Percentiles rank a stretch among this genome's conserved stretches.
Conservation (phyloP, 37 sponge, comb jelly and placozoan species). For the Haliclona indistincta region DNA sequence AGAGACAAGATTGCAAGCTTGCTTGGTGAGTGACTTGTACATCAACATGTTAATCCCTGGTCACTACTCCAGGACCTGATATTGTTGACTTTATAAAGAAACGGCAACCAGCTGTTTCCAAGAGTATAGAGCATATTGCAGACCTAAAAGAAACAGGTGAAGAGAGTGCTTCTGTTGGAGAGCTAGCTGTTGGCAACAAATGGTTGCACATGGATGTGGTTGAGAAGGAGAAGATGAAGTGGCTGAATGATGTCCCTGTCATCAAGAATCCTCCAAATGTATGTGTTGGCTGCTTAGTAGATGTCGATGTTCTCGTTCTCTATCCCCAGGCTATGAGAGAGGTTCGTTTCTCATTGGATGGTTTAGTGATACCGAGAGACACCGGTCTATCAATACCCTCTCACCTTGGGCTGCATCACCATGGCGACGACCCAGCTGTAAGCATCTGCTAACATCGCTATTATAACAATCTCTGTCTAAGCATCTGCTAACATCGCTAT, state of each 20-base stretch:
- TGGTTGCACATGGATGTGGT: constrained; percentile 86
- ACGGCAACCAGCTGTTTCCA: constrained; percentile 40
- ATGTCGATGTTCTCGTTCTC: not conserved
- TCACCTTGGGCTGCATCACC: constrained; percentile 84
- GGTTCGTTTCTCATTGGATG: constrained; percentile 75
- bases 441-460: not conserved
- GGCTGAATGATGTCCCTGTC: constrained; percentile 60
- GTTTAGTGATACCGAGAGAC: constrained; percentile 61
- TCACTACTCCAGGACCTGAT: constrained; percentile 33
- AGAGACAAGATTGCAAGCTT: constrained; percentile 40
- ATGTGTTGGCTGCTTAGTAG: not conserved
- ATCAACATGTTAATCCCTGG: not conserved
- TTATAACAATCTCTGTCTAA: not conserved
- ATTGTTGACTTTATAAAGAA: too few relatives aligned
- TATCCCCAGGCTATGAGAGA: constrained; percentile 5
- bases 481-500: not conserved
- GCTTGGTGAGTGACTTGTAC: constrained; percentile 33
- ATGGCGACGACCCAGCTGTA: constrained; percentile 86
- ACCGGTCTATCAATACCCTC: constrained; percentile 26
- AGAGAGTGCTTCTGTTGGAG: not conserved
- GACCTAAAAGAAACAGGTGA: not conserved
- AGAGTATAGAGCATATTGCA: not conserved
- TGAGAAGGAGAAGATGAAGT: constrained; percentile 84
- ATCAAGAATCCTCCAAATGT: not conserved
- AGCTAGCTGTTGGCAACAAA: not conserved